Conservation (phyloP, 2,797 vertebrate species). For the Phataginus tricuspis region DNA sequence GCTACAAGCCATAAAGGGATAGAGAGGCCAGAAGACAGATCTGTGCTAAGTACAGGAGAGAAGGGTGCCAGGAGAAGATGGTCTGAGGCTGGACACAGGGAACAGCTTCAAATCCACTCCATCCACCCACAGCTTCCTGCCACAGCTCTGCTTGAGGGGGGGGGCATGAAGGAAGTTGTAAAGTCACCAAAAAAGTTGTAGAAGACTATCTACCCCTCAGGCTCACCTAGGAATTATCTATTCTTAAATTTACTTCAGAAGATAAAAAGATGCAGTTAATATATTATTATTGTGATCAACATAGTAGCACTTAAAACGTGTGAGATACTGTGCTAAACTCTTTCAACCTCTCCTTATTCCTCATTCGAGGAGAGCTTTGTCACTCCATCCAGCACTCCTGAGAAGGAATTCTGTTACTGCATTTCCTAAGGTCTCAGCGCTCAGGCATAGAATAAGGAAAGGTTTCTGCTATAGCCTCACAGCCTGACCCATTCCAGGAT, state of each 20-base stretch:
- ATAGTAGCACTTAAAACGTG: background rate
- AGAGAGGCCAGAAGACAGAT: background rate
- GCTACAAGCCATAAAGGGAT: background rate
- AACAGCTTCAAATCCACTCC: constrained; percentile 22
- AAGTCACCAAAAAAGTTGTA: background rate
- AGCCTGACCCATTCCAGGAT: background rate
- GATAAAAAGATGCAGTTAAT: background rate
- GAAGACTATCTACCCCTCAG: background rate
- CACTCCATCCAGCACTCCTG: background rate
- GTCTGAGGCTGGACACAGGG: background rate
- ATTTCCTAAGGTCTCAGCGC: background rate
- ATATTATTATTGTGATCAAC: background rate
- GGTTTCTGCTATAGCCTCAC: background rate
- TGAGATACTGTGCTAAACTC: background rate
- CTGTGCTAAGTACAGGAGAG: background rate
- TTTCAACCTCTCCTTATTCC: background rate
- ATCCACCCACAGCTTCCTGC: constrained; percentile 54
- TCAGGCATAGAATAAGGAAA: background rate
- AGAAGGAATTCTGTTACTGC: background rate
- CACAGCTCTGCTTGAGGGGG: background rate
- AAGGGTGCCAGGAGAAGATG: background rate
- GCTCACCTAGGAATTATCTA: background rate
- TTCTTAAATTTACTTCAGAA: background rate
- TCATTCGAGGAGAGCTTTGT: background rate
- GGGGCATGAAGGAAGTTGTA: background rate